Evolutionary conservation across 1,140 invertebrate species (phyloP), one percentile per base, ranked within the genome.

Genomic region (Zaprionus nigranus): DNA sequence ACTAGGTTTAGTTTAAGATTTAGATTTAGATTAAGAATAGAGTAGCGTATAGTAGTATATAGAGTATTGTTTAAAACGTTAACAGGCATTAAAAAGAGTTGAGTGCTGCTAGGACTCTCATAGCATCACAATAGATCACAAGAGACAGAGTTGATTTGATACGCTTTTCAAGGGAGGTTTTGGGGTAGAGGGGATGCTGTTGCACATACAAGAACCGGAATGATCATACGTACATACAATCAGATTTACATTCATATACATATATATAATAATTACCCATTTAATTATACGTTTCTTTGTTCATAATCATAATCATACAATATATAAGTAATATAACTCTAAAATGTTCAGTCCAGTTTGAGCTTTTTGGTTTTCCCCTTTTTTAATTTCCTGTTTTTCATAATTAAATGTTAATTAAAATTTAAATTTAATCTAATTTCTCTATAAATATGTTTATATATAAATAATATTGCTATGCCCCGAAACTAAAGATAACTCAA

Each of bases 261-360:
- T 79, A 72, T 73, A 67, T 68, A 58, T 78, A 59, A 76, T 75
- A 78, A 85, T 81, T 86, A 85, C 79, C 49, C 70, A 63, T 81
- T 81, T 78, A 67, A 78, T 46, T 54, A 75, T 80, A 84, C 65
- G 36, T 62, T 71, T 75, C 68, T 66, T 65, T 69, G 26, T 57
- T 81, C 53, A 67, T 76, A 85, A 82, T 76, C 40, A 46, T 46
- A 46, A 43, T 43, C n/a, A 43, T 43, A 43, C 40, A 43, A 81
- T 81, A 81, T 84, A 78, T 69, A 81, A 88, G 85, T 85, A 90
- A 82, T 85, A 82, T 85, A 82, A 85, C 58, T 78, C 75, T 91
- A 88, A 91, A 91, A 80, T 82, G 90, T 88, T 91, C 88, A 91
- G 88, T 91, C 88, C 84, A 91, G 88, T 91, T 91, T 91, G 88